These are phyloP conservation scores for Sphyrna mokarran DNA, from an alignment of 2,113 vertebrate genomes.

Conservation along the genomic window DNA sequence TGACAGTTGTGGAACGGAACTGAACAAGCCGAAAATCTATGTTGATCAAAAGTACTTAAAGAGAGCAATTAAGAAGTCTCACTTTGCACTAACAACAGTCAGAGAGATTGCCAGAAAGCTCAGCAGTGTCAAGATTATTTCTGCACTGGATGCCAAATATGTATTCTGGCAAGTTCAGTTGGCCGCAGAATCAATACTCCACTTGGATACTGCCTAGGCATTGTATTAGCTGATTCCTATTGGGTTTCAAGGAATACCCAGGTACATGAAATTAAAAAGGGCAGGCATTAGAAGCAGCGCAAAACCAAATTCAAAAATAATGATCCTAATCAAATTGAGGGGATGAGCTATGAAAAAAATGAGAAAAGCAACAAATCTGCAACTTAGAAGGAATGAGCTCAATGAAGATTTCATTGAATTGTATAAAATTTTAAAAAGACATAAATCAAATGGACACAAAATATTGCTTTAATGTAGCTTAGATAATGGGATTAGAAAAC, in stretches of 20 bases:
- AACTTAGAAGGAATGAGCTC: neutral
- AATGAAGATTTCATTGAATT: neutral
- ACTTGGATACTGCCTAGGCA: neutral
- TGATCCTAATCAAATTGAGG: neutral
- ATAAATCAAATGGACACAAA: neutral
- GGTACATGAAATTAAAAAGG: neutral
- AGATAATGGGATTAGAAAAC: neutral
- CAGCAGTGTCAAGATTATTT: neutral
- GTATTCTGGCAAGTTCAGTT: conserved; percentile 8
- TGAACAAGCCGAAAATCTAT: neutral
- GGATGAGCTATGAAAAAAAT: neutral
- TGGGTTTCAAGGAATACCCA: neutral
- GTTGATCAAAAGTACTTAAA: neutral
- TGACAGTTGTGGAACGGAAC: neutral
- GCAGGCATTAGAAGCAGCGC: neutral
- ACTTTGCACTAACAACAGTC: neutral
- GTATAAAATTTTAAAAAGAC: neutral
- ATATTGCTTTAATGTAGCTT: neutral
- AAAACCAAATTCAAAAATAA: neutral
- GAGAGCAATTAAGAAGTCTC: conserved; percentile 12
- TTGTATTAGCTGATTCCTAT: neutral
- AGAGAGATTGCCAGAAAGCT: neutral
- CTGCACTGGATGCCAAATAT: neutral
- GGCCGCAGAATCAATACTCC: neutral
- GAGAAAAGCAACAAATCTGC: neutral